Evolutionary conservation across 2,888 invertebrate genomes (phyloP).

Genomic region (Andrena chrysosceles): DNA sequence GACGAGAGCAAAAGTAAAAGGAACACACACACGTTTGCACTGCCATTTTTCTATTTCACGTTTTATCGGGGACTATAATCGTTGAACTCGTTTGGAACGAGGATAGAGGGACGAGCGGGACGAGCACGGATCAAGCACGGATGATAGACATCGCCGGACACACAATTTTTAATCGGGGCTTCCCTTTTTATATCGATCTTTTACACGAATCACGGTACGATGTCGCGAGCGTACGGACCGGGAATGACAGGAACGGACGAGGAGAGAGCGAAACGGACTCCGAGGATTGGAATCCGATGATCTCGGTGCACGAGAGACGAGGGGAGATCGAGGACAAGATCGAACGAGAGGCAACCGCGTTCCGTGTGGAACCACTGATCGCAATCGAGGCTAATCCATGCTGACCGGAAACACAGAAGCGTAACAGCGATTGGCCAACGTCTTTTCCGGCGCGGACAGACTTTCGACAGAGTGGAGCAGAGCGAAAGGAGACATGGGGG

Average conservation of each 20-base stretch:
- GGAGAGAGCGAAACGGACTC: neutral
- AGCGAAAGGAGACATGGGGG: neutral
- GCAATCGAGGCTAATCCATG: slow-evolving; percentile 27
- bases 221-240: slow-evolving; percentile 33
- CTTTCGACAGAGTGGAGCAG: slow-evolving; percentile 63
- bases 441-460: slow-evolving; percentile 61
- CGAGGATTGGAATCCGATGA: no score
- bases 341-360: slow-evolving; percentile 7
- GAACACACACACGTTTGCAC: slow-evolving; percentile 69
- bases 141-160: slow-evolving; percentile 9
- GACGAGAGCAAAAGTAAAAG: slow-evolving; percentile 43
- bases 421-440: slow-evolving; percentile 34
- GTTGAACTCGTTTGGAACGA: slow-evolving; percentile 12
- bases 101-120: slow-evolving; percentile 1
- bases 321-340: slow-evolving; percentile 40
- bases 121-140: slow-evolving; percentile 3
- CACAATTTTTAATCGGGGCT: slow-evolving; percentile 70
- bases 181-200: slow-evolving; percentile 76
- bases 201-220: slow-evolving; percentile 68
- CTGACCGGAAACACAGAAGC: slow-evolving; percentile 13
- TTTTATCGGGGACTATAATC: slow-evolving; percentile 62
- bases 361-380: neutral
- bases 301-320: no score
- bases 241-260: slow-evolving; percentile 30
- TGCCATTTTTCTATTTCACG: slow-evolving; percentile 78